These are phyloP conservation scores for Parapristionchus giblindavisi DNA, from an alignment of 2,888 invertebrate genomes.

Conservation along the genomic window DNA sequence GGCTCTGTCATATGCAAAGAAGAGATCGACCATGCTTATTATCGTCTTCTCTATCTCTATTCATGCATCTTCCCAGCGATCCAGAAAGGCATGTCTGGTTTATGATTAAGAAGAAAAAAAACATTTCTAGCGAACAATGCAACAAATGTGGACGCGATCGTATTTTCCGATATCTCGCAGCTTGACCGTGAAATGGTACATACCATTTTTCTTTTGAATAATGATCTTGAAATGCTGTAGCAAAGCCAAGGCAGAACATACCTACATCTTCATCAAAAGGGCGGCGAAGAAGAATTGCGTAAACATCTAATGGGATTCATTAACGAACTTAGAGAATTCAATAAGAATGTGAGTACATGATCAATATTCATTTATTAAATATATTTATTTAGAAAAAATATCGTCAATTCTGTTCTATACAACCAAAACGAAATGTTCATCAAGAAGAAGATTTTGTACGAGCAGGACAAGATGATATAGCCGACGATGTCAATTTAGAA, in stretches of 20 bases:
- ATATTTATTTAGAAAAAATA: neutral
- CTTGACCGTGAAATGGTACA: neutral
- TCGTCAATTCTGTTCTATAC: neutral
- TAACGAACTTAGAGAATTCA: neutral
- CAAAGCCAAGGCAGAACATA: neutral
- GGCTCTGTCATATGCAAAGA: slow-evolving; percentile 22
- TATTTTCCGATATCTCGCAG: slow-evolving; percentile 20
- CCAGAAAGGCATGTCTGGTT: too few relatives aligned
- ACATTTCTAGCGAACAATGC: neutral
- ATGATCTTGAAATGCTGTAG: neutral
- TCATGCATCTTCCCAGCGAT: slow-evolving; percentile 29
- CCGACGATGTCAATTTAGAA: neutral
- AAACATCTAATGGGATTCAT: neutral
- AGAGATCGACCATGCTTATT: slow-evolving; percentile 7
- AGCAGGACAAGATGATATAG: too few relatives aligned
- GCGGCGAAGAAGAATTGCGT: neutral
- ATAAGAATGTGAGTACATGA: neutral
- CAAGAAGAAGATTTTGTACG: neutral
- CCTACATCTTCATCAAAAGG: slow-evolving; percentile 6
- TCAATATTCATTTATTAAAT: neutral
- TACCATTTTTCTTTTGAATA: neutral
- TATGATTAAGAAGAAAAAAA: neutral
- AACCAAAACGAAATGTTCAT: neutral
- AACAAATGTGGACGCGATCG: neutral
- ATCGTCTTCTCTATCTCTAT: slow-evolving; percentile 32